phyloP scores from a whole-genome alignment of 2,797 vertebrate genomes.

The Centroberyx gerrardi region DNA sequence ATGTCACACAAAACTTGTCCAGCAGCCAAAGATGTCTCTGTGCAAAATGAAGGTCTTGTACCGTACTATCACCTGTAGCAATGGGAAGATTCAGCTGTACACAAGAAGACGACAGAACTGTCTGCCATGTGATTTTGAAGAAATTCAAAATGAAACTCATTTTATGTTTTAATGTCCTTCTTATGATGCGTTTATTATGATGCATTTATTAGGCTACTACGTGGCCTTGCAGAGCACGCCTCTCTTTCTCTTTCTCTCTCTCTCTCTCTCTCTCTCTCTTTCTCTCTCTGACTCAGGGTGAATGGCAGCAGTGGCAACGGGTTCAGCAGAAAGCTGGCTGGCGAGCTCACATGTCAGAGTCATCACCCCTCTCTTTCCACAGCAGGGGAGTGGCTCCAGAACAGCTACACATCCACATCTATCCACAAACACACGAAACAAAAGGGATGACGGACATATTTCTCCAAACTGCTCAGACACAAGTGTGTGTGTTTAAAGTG shows the following conservation, averaged over 20 bases:
- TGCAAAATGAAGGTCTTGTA: neutral
- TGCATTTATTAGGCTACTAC: too few relatives aligned
- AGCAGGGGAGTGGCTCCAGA: neutral
- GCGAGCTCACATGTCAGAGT: conserved; percentile 7
- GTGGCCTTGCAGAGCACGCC: too few relatives aligned
- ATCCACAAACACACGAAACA: neutral
- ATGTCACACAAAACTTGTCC: neutral
- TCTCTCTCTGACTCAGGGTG: too few relatives aligned
- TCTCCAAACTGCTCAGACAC: neutral
- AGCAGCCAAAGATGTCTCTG: neutral
- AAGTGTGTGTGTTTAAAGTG: conserved; percentile 6
- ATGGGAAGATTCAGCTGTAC: neutral
- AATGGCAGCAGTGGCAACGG: neutral
- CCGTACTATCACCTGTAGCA: neutral
- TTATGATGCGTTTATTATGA: neutral
- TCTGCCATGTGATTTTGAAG: neutral
- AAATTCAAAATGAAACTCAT: conserved; percentile 45
- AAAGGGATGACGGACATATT: neutral
- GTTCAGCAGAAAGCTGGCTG: neutral
- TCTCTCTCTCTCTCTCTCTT: too few relatives aligned
- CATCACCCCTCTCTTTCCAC: conserved; percentile 7
- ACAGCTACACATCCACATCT: neutral
- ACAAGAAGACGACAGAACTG: neutral
- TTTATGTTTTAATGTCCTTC: conserved; percentile 16
- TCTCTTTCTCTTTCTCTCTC: too few relatives aligned